These are phyloP conservation scores for Todiramphus saurophagus DNA, from an alignment of 2,113 vertebrate genomes.

Conservation along the genomic window DNA sequence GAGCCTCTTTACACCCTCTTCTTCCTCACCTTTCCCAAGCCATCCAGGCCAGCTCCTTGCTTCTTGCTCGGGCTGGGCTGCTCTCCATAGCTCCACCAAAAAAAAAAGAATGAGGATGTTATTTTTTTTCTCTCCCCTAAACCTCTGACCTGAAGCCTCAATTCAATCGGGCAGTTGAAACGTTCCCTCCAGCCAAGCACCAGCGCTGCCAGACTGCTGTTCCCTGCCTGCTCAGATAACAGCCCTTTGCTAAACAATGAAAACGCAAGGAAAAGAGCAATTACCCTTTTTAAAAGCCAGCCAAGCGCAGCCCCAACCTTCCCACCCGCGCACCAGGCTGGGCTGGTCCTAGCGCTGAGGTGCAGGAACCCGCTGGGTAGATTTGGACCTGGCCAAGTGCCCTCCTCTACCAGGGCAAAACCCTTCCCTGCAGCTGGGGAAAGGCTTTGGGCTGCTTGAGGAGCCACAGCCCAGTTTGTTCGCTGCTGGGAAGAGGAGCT, in stretches of 20 bases:
- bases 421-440: background rate
- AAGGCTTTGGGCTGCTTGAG: background rate
- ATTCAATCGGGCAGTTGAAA: accelerated
- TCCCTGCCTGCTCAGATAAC: background rate
- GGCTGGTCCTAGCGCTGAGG: background rate
- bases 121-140: too few relatives aligned
- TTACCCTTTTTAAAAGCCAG: background rate
- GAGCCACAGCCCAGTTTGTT: background rate
- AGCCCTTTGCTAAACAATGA: background rate
- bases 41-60: accelerated
- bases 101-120: background rate
- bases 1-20: background rate
- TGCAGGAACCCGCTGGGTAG: accelerated
- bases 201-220: background rate
- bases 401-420: background rate
- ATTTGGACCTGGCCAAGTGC: accelerated
- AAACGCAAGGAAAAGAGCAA: background rate
- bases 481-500: accelerated
- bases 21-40: background rate
- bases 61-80: background rate
- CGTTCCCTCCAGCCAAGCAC: background rate
- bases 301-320: background rate
- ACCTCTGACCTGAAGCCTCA: background rate
- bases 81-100: background rate
- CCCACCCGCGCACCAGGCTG: background rate